A percentile compares a stretch with the other conserved stretches of the same genome.
These are phyloP conservation scores for Serrognathus titanus DNA, from an alignment of 2,888 invertebrate genomes.

Conservation along the genomic window DNA sequence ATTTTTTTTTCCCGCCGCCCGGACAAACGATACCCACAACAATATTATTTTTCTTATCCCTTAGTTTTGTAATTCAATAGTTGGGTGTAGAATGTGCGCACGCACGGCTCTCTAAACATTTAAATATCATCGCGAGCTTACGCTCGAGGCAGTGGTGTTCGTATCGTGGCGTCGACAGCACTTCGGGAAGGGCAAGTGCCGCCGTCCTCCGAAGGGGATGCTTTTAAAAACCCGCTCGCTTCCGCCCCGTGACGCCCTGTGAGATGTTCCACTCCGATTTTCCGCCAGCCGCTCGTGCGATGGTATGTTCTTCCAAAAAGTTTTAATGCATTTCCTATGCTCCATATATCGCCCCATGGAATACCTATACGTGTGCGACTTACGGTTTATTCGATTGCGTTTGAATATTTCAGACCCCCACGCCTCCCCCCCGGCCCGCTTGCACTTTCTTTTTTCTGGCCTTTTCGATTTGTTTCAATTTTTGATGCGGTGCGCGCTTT, in stretches of 20 bases:
- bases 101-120: slow-evolving; percentile 9
- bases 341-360: no score
- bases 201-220: background rate
- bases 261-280: background rate
- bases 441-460: no score
- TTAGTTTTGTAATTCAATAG: slow-evolving; percentile 18
- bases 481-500: no score
- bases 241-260: background rate
- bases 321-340: background rate
- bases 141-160: slow-evolving; percentile 12
- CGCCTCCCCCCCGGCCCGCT: no score
- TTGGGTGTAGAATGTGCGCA: slow-evolving; percentile 15
- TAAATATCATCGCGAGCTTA: slow-evolving; percentile 9
- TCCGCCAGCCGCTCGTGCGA: background rate
- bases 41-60: slow-evolving; percentile 10
- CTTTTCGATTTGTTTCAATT: no score
- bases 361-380: no score
- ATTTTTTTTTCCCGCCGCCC: background rate
- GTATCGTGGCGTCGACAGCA: background rate
- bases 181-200: background rate
- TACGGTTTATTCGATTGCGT: no score
- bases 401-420: no score
- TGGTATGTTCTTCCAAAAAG: background rate
- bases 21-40: background rate
- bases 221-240: background rate